These are phyloP conservation scores for Pygoscelis adeliae DNA, from an alignment of 2,113 vertebrate genomes.

Conservation along the genomic window DNA sequence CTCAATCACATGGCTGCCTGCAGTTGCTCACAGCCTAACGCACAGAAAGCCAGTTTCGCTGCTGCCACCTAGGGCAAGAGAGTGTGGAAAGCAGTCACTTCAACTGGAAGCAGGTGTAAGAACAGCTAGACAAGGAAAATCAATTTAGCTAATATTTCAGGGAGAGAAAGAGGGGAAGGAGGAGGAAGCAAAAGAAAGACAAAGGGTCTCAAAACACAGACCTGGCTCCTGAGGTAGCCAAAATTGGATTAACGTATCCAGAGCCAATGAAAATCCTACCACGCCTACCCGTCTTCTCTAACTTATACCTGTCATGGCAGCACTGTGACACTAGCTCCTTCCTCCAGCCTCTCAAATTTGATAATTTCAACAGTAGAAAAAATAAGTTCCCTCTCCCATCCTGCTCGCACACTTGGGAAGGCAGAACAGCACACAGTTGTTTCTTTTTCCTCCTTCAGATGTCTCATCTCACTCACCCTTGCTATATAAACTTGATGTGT, in stretches of 20 bases:
- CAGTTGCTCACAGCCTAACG: not conserved
- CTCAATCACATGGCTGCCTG: not conserved
- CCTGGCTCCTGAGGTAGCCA: not conserved
- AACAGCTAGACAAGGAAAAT: not conserved
- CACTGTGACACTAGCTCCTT: not conserved
- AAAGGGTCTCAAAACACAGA: not conserved
- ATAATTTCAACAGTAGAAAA: not conserved
- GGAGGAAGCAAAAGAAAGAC: not conserved
- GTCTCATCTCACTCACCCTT: not conserved
- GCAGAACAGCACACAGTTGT: not conserved
- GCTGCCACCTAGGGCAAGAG: not conserved
- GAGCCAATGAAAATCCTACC: not conserved
- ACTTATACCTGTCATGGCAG: not conserved
- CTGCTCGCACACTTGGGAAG: not conserved
- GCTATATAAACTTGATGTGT: not conserved
- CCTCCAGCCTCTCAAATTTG: not conserved
- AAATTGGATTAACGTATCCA: rapidly evolving
- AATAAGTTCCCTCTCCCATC: not conserved
- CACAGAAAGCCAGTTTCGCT: not conserved
- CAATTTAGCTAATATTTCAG: not conserved
- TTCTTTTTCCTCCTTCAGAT: not conserved
- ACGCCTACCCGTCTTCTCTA: not conserved
- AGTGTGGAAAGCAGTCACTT: not conserved
- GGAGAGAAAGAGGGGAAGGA: not conserved
- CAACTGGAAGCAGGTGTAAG: not conserved